Evolutionary conservation across 2,888 invertebrate species (phyloP).

Genomic region (Anarsia innoxiella): DNA sequence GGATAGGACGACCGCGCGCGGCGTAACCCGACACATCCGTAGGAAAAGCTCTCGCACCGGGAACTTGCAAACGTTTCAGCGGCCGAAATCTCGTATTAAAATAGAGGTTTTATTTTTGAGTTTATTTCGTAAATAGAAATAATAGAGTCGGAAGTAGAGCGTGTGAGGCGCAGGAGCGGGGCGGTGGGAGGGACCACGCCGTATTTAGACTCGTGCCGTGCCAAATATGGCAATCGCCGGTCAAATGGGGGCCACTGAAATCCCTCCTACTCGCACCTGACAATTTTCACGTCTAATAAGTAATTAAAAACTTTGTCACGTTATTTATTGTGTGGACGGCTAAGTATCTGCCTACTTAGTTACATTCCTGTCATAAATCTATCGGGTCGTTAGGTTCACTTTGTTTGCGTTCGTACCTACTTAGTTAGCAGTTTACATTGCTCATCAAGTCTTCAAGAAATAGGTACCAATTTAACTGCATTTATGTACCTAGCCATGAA

Average conservation of each 20-base stretch:
- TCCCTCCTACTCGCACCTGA: slow-evolving; percentile 80
- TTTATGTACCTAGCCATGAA: too few species aligned
- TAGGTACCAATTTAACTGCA: too few species aligned
- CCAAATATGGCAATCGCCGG: slow-evolving; percentile 87
- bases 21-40: slow-evolving; percentile 74
- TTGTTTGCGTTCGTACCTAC: too few species aligned
- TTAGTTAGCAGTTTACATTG: too few species aligned
- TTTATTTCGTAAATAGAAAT: slow-evolving; percentile 76
- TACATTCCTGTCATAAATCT: too few species aligned
- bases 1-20: slow-evolving; percentile 41
- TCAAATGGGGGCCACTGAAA: slow-evolving; percentile 87
- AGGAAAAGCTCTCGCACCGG: slow-evolving; percentile 56
- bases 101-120: slow-evolving; percentile 74
- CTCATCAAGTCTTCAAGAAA: too few species aligned
- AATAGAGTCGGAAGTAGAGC: slow-evolving; percentile 72
- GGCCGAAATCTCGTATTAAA: slow-evolving; percentile 69
- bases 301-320: slow-evolving; percentile 73
- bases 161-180: slow-evolving; percentile 52
- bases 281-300: slow-evolving; percentile 71
- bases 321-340: slow-evolving; percentile 36
- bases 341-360: too few species aligned
- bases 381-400: too few species aligned
- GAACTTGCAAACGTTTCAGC: slow-evolving; percentile 67
- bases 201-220: slow-evolving; percentile 87
- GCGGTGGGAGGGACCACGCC: slow-evolving; percentile 82